Percentiles rank a stretch among this genome's conserved stretches.
These are phyloP conservation scores for Magallana nippona DNA, from an alignment of 2,888 invertebrate genomes.

Conservation along the genomic window DNA sequence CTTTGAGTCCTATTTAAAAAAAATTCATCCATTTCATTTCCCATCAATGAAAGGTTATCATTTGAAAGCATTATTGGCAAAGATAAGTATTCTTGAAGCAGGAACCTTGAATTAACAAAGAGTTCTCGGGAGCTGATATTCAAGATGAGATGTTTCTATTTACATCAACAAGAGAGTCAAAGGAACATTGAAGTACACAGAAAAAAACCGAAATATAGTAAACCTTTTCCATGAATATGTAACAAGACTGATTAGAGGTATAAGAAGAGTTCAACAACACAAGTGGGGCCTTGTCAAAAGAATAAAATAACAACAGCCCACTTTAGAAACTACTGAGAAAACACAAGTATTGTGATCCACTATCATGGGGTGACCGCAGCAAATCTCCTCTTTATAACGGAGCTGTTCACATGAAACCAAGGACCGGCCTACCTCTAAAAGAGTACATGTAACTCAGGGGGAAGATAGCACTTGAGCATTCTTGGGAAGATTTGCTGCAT, in stretches of 20 bases:
- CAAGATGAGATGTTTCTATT: too few relatives aligned
- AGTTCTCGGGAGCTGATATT: background rate
- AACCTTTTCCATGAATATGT: conserved; percentile 2
- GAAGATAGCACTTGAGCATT: conserved; percentile 15
- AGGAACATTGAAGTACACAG: too few relatives aligned
- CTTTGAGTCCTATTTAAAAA: background rate
- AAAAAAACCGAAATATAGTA: too few relatives aligned
- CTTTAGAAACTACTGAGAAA: conserved; percentile 11
- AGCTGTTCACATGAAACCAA: conserved; percentile 4
- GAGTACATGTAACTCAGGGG: conserved; percentile 1
- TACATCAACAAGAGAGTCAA: too few relatives aligned
- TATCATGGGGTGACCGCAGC: background rate
- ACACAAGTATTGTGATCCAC: conserved; percentile 31
- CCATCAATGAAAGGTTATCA: background rate
- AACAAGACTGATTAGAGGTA: background rate
- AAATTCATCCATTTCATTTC: background rate
- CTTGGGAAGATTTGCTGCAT: conserved; percentile 10
- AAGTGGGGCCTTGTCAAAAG: conserved; percentile 25
- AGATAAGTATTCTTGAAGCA: background rate
- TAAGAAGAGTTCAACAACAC: background rate
- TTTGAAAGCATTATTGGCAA: background rate
- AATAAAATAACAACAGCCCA: conserved; percentile 13
- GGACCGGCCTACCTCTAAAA: background rate
- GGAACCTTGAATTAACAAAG: background rate
- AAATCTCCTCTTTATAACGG: background rate